A percentile compares a stretch with the other conserved stretches of the same genome.
phyloP scores from a whole-genome alignment of 2,113 vertebrate species.

The Orientallactaga bullata region DNA sequence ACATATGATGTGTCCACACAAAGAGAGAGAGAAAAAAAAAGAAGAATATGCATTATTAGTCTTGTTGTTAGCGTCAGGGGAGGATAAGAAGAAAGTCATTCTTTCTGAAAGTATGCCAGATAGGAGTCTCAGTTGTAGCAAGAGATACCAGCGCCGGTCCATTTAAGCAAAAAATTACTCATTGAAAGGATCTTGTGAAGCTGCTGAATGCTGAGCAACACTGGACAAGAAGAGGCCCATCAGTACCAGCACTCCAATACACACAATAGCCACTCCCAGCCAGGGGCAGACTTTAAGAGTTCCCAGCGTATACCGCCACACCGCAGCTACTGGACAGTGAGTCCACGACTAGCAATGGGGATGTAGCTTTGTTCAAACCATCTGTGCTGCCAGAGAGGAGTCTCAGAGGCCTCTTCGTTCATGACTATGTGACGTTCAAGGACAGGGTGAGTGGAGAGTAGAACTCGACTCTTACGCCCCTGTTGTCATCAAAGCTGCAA shows the following conservation, averaged over 20 bases:
- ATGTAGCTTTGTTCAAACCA: background rate
- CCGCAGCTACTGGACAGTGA: background rate
- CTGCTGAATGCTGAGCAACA: background rate
- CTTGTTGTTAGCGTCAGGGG: background rate
- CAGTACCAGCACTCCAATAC: background rate
- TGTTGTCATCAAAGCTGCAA: background rate
- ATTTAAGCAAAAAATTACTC: conserved; percentile 5
- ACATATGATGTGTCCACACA: no score
- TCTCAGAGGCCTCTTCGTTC: background rate
- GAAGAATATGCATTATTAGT: background rate
- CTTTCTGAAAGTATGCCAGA: background rate
- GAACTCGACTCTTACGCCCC: background rate
- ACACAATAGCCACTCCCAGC: background rate
- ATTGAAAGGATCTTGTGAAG: background rate
- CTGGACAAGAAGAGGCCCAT: no score
- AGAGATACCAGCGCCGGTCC: background rate
- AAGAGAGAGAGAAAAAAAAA: background rate
- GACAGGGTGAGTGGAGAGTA: background rate
- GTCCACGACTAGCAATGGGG: background rate
- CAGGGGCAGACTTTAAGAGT: background rate
- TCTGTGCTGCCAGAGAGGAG: background rate
- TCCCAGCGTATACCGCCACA: background rate
- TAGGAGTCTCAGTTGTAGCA: background rate
- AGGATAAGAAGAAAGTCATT: background rate
- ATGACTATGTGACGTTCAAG: no score